phyloP scores from a whole-genome alignment of 2,113 vertebrate species.

The Pogonocichla stellata region DNA sequence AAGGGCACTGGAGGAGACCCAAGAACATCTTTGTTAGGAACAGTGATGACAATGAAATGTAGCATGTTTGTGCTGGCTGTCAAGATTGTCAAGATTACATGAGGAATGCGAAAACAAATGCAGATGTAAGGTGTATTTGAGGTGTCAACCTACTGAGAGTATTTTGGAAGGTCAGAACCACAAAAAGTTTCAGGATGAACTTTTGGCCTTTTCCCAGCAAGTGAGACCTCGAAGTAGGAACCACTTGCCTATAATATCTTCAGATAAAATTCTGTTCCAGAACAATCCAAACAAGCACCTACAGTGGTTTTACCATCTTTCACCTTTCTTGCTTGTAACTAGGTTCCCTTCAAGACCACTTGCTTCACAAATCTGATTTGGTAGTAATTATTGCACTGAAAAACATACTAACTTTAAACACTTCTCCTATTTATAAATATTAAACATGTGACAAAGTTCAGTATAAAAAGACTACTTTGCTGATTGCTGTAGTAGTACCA shows the following conservation, averaged over 20 bases:
- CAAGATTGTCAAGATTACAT: background rate
- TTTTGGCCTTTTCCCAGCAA: background rate
- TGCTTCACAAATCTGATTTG: background rate
- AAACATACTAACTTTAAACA: background rate
- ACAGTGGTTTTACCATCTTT: background rate
- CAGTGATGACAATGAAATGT: background rate
- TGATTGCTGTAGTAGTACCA: background rate
- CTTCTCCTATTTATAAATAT: background rate
- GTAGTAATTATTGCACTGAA: background rate
- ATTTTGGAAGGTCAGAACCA: background rate
- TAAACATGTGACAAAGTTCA: background rate
- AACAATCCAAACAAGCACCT: background rate
- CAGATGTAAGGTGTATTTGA: background rate
- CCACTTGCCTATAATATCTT: rapidly evolving
- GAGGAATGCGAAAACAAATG: background rate
- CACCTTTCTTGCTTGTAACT: background rate
- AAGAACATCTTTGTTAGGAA: background rate
- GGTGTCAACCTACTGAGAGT: background rate
- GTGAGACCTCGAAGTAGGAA: background rate
- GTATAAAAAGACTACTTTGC: background rate
- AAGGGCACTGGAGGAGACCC: background rate
- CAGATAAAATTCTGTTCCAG: background rate
- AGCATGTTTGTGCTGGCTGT: background rate
- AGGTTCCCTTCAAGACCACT: background rate
- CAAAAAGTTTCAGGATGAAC: background rate